These are phyloP conservation scores for Leptogaster cylindrica DNA, from an alignment of 2,888 invertebrate genomes.

Conservation along the genomic window DNA sequence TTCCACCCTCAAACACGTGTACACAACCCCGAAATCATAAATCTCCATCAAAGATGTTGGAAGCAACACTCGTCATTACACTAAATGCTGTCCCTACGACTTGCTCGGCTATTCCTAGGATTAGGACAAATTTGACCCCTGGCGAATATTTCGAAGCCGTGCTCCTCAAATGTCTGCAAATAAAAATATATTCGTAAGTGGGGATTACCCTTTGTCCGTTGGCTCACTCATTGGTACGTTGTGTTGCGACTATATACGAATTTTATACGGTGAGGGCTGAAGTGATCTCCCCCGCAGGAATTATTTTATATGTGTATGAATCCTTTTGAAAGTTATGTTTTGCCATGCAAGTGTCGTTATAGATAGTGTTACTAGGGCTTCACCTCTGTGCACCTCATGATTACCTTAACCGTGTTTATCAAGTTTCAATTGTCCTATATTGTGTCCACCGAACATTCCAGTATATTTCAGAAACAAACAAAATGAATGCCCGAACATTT, in stretches of 20 bases:
- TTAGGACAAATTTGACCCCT: constrained; percentile 11
- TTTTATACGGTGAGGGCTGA: neutral
- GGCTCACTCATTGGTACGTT: neutral
- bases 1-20: neutral
- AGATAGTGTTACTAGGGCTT: constrained; percentile 17
- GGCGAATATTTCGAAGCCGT: neutral
- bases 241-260: too few relatives aligned
- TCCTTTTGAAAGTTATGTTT: too few relatives aligned
- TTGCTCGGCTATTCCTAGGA: neutral
- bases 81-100: neutral
- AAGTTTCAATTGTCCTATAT: neutral
- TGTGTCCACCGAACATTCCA: neutral
- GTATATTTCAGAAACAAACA: too few relatives aligned
- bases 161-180: neutral
- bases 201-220: neutral
- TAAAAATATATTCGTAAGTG: neutral
- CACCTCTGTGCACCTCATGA: neutral
- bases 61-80: constrained; percentile 3
- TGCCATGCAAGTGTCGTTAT: neutral
- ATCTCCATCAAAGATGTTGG: neutral
- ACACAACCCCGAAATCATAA: constrained; percentile 2
- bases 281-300: neutral
- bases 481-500: neutral
- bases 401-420: neutral
- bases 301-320: neutral